A percentile compares a stretch with the other conserved stretches of the same genome.
Evolutionary conservation across 2,888 invertebrate species (phyloP).

Genomic region (Heliconius erato): DNA sequence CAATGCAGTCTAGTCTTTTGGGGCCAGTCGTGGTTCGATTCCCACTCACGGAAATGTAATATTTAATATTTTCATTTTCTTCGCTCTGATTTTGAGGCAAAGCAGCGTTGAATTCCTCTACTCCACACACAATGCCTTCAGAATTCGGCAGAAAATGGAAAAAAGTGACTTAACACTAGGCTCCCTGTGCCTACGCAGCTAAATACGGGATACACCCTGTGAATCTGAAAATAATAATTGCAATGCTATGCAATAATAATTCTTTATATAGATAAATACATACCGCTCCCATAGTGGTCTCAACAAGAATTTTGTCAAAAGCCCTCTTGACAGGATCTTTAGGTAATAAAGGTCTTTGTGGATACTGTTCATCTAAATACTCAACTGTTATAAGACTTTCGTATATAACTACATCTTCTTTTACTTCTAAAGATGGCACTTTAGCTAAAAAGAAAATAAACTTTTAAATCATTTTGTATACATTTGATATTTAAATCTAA

Average conservation of each 20-base stretch:
- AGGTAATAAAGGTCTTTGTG: slow-evolving; percentile 87
- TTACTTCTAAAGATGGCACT: slow-evolving; percentile 91
- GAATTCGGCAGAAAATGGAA: too few relatives aligned
- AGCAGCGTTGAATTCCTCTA: too few relatives aligned
- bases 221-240: too few relatives aligned
- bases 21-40: background rate
- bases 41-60: background rate
- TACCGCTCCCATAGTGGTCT: slow-evolving; percentile 69
- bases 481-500: slow-evolving; percentile 67
- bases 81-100: background rate
- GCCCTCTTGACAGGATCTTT: slow-evolving; percentile 89
- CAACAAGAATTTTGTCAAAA: slow-evolving; percentile 89
- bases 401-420: slow-evolving; percentile 88
- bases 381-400: slow-evolving; percentile 93
- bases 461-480: background rate
- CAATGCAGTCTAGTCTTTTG: background rate
- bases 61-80: background rate
- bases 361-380: slow-evolving; percentile 92
- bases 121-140: too few relatives aligned
- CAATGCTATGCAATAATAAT: too few relatives aligned
- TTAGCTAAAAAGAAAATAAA: slow-evolving; percentile 75
- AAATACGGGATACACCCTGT: too few relatives aligned
- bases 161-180: too few relatives aligned
- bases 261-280: slow-evolving; percentile 53
- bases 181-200: too few relatives aligned